These are phyloP conservation scores for Chrysomela aeneicollis DNA, from an alignment of 2,888 invertebrate genomes.

Conservation along the genomic window DNA sequence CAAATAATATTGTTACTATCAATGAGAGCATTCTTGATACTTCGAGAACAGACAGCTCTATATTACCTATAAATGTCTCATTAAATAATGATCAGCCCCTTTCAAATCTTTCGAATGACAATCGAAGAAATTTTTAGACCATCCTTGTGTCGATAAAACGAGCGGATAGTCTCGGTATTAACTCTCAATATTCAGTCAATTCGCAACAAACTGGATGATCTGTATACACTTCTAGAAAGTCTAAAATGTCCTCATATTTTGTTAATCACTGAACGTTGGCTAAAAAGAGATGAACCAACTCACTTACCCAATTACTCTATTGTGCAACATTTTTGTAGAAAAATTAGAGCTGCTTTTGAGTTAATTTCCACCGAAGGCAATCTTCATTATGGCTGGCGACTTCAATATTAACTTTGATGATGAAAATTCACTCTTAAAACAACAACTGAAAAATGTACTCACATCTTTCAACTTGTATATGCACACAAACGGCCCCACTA, in stretches of 20 bases:
- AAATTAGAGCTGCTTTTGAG: too few relatives aligned
- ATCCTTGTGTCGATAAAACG: not conserved
- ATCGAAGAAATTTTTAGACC: constrained; percentile 4
- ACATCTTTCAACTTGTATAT: not conserved
- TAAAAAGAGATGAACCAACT: not conserved
- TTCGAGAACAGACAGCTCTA: not conserved
- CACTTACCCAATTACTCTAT: too few relatives aligned
- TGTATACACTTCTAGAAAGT: not conserved
- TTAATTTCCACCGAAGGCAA: too few relatives aligned
- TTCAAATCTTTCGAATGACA: constrained; percentile 4
- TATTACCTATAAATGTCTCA: not conserved
- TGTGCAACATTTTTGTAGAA: too few relatives aligned
- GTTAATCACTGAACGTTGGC: not conserved
- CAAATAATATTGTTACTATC: not conserved
- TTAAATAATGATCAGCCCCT: too few relatives aligned
- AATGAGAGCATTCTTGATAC: too few relatives aligned
- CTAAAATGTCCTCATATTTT: not conserved
- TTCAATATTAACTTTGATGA: too few relatives aligned
- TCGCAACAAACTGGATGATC: constrained; percentile 3
- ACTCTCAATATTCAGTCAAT: not conserved
- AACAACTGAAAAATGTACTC: too few relatives aligned
- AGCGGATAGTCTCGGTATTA: not conserved
- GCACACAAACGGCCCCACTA: constrained; percentile 8
- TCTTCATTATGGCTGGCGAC: too few relatives aligned
- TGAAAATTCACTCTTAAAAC: too few relatives aligned